These are phyloP conservation scores for Nothura maculosa DNA, from an alignment of 2,797 vertebrate genomes.

Conservation along the genomic window DNA sequence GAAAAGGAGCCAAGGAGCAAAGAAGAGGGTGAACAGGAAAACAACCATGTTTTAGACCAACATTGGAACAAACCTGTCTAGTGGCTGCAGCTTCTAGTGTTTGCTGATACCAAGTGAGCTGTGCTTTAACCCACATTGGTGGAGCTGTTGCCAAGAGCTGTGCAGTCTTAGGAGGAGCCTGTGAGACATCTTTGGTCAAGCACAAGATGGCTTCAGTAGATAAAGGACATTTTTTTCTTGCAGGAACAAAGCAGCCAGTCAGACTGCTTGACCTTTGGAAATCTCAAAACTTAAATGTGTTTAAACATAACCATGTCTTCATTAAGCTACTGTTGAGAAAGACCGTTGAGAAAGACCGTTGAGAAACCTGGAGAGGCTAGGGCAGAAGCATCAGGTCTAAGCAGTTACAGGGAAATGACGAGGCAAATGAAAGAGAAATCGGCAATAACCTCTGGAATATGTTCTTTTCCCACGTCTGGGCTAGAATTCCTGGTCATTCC, in stretches of 20 bases:
- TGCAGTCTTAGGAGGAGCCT: neutral
- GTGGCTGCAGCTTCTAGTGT: neutral
- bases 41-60: neutral
- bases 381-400: neutral
- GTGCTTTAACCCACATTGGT: neutral
- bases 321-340: neutral
- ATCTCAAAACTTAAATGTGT: neutral
- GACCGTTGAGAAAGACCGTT: neutral
- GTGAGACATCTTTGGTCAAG: neutral
- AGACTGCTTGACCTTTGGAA: neutral
- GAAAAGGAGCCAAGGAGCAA: neutral
- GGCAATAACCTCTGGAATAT: neutral
- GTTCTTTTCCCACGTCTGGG: neutral
- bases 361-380: neutral
- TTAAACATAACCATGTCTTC: neutral
- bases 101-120: rapidly evolving
- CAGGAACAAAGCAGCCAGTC: neutral
- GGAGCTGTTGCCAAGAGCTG: neutral
- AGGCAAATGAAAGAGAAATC: neutral
- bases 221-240: neutral
- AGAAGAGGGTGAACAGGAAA: neutral
- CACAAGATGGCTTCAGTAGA: neutral
- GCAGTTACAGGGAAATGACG: neutral
- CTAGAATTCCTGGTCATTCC: neutral
- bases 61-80: neutral